Conservation (phyloP, 2,113 vertebrate genomes). For the Eira barbara region DNA sequence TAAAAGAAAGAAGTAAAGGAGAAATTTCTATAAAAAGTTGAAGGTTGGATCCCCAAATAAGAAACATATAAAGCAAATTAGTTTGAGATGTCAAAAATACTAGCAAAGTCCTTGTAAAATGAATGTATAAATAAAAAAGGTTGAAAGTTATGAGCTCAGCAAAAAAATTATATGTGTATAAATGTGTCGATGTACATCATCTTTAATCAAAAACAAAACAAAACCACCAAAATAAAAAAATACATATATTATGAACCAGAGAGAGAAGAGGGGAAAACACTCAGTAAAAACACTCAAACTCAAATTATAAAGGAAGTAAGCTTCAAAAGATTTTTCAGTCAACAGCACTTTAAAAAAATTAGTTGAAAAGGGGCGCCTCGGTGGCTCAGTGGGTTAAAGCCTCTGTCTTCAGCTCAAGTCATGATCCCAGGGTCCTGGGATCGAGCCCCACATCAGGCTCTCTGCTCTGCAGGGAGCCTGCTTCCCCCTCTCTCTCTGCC, state of each 20-base stretch:
- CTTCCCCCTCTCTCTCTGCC: too few relatives aligned
- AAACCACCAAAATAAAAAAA: neutral
- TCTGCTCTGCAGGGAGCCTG: too few relatives aligned
- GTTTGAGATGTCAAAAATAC: neutral
- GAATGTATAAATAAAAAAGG: neutral
- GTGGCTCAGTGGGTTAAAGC: too few relatives aligned
- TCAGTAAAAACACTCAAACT: neutral
- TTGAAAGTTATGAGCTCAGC: neutral
- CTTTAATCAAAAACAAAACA: neutral
- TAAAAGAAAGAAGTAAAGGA: slow-evolving; percentile 18
- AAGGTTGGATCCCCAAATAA: neutral
- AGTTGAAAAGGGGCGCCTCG: neutral
- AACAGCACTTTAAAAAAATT: neutral
- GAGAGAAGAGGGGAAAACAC: neutral
- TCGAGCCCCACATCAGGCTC: too few relatives aligned
- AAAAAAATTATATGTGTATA: neutral
- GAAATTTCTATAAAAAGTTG: neutral
- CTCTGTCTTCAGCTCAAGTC: too few relatives aligned
- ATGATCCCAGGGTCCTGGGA: too few relatives aligned
- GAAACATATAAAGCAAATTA: neutral
- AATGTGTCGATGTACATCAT: neutral
- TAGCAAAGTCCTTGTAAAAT: slow-evolving; percentile 34
- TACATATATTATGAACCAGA: neutral
- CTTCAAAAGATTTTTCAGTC: neutral
- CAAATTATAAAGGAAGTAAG: slow-evolving; percentile 22